Percentiles rank a stretch among this genome's conserved stretches.
Conservation (phyloP, 2,888 invertebrate genomes). For the Lasioglossum pauxillum region DNA sequence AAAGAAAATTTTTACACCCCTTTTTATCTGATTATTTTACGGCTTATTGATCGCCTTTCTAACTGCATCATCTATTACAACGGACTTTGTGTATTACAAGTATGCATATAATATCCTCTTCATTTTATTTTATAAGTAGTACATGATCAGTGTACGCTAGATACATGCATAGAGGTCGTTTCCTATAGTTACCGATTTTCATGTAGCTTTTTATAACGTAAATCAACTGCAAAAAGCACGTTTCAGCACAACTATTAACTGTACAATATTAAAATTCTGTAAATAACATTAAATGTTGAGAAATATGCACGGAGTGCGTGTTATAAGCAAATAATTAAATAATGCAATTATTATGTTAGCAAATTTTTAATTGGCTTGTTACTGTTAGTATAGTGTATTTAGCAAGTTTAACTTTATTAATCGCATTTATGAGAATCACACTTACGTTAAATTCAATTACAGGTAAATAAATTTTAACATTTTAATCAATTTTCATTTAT, state of each 20-base stretch:
- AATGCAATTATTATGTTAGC: not conserved
- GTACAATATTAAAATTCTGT: not conserved
- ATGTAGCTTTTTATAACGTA: not conserved
- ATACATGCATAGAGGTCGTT: slow-evolving; percentile 10
- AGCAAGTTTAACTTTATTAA: too few species aligned
- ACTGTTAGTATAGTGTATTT: too few species aligned
- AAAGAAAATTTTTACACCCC: slow-evolving; percentile 6
- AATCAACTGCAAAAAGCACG: not conserved
- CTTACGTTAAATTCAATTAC: too few species aligned
- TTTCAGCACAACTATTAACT: not conserved
- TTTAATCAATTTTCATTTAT: not conserved
- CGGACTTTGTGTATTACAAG: slow-evolving; percentile 13
- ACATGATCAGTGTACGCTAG: slow-evolving; percentile 1
- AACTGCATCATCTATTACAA: slow-evolving; percentile 14
- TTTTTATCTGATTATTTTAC: slow-evolving; percentile 18
- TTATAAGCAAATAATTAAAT: not conserved
- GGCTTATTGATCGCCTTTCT: slow-evolving; percentile 15
- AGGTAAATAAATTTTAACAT: not conserved
- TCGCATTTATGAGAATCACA: too few species aligned
- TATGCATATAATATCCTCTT: not conserved
- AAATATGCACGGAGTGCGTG: not conserved
- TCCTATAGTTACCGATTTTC: not conserved
- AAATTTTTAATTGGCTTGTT: too few species aligned
- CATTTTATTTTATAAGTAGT: slow-evolving; percentile 13
- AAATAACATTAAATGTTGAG: not conserved